A percentile compares a stretch with the other conserved stretches of the same genome.
These are phyloP conservation scores for Harpagoxenus sublaevis DNA, from an alignment of 2,888 invertebrate species.

Conservation along the genomic window DNA sequence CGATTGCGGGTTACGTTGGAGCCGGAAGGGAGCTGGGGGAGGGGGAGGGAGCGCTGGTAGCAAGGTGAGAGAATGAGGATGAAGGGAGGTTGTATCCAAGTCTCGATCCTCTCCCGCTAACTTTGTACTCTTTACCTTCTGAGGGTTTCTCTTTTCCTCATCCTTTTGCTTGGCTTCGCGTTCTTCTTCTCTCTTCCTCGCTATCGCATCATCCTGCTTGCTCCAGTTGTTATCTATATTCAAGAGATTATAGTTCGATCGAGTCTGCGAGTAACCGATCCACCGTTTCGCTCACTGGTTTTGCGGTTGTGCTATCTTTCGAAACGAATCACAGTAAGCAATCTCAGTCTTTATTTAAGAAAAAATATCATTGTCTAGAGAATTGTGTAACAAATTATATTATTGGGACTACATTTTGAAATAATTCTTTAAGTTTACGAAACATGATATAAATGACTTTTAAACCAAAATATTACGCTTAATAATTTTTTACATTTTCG, in stretches of 20 bases:
- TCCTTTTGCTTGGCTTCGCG: conserved; percentile 19
- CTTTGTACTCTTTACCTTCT: conserved; percentile 72
- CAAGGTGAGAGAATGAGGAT: conserved; percentile 32
- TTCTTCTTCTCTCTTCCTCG: conserved; percentile 31
- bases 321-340: conserved; percentile 22
- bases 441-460: neutral
- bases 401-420: neutral
- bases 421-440: neutral
- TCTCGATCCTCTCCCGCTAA: conserved; percentile 70
- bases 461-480: neutral
- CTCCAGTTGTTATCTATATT: conserved; percentile 73
- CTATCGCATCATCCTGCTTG: conserved; percentile 19
- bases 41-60: conserved; percentile 28
- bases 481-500: neutral
- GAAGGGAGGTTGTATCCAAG: conserved; percentile 30
- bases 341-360: neutral
- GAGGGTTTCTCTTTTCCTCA: conserved; percentile 36
- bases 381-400: neutral
- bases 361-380: neutral
- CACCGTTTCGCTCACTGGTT: conserved; percentile 59
- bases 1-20: conserved; percentile 70
- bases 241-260: conserved; percentile 70
- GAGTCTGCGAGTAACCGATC: conserved; percentile 68
- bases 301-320: conserved; percentile 40
- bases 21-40: conserved; percentile 26